Evolutionary conservation across 2,888 invertebrate genomes (phyloP).

Genomic region (Carterocephalus palaemon): DNA sequence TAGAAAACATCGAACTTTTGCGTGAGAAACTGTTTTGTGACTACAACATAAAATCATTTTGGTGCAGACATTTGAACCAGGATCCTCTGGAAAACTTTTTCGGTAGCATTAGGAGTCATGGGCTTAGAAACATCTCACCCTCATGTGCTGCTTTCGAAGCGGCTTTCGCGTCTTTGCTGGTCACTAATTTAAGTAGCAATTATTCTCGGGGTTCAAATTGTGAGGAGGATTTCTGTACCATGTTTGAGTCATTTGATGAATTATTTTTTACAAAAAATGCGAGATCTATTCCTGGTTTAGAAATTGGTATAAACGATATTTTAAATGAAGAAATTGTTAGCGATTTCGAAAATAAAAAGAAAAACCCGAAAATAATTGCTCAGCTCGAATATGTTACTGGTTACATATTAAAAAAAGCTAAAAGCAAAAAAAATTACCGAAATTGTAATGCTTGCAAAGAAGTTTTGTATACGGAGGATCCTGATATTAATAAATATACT

Average conservation of each 20-base stretch:
- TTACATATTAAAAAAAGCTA: background rate
- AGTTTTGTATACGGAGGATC: background rate
- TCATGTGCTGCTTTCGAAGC: background rate
- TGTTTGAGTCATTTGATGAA: background rate
- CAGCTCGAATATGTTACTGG: background rate
- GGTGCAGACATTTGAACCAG: constrained; percentile 3
- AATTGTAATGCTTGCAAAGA: background rate
- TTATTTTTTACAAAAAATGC: background rate
- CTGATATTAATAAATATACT: background rate
- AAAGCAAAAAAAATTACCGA: background rate
- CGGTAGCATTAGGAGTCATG: background rate
- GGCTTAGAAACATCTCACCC: background rate
- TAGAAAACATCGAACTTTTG: too few species aligned
- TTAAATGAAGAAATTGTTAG: background rate
- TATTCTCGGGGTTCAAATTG: background rate
- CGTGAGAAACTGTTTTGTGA: background rate
- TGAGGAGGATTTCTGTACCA: constrained; percentile 3
- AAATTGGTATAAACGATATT: background rate
- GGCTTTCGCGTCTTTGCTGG: background rate
- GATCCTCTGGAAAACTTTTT: constrained; percentile 6
- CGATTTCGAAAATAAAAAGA: background rate
- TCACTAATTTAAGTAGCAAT: background rate
- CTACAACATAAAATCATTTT: constrained; percentile 1
- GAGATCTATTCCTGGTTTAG: background rate
- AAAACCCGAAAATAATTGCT: background rate